phyloP scores from a whole-genome alignment of 2,797 vertebrate genomes.

The Rhinophrynus dorsalis region DNA sequence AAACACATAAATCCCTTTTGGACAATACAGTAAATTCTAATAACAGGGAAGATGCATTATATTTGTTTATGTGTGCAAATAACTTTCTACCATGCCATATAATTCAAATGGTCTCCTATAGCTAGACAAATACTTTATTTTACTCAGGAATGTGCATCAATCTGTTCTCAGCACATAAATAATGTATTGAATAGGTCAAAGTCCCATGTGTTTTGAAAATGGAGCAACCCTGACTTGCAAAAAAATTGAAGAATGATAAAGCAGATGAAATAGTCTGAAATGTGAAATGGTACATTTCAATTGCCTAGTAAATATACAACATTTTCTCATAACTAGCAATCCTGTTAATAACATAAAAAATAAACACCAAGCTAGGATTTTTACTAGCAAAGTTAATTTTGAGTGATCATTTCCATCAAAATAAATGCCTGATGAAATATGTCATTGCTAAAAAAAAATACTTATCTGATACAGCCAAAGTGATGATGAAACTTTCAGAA shows the following conservation, averaged over 20 bases:
- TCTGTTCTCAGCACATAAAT: neutral
- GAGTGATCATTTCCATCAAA: neutral
- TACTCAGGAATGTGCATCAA: neutral
- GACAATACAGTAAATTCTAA: no score
- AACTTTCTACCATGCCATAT: no score
- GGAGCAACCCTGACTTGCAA: no score
- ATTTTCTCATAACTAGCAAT: neutral
- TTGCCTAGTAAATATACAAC: neutral
- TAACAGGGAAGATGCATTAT: no score
- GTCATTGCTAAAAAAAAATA: no score
- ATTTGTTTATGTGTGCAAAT: no score
- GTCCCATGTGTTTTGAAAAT: no score
- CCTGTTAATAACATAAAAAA: neutral
- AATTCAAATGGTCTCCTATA: no score
- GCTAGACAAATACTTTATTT: neutral
- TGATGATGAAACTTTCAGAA: neutral
- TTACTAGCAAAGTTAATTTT: neutral
- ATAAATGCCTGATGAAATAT: neutral
- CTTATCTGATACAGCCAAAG: neutral
- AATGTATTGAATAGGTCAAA: neutral
- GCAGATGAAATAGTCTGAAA: no score
- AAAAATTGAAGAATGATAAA: no score
- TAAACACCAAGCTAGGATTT: neutral
- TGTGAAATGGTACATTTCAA: no score
- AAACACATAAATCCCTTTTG: no score